These are phyloP conservation scores for Buphagus erythrorhynchus DNA, from an alignment of 2,797 vertebrate species.

Conservation along the genomic window DNA sequence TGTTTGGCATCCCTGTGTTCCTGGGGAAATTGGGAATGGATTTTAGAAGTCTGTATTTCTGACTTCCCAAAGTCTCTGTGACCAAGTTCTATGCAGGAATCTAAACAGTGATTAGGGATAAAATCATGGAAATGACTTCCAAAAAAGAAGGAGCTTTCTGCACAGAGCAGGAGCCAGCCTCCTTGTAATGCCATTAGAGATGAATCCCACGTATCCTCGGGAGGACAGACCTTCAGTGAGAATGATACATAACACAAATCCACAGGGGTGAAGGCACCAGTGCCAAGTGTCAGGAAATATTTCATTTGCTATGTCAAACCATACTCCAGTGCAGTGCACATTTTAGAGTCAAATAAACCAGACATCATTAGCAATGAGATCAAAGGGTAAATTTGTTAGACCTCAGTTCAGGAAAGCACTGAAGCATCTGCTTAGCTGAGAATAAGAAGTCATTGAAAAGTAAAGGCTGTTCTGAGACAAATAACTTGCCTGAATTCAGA, in stretches of 20 bases:
- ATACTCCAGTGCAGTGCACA: background rate
- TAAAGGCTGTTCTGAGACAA: background rate
- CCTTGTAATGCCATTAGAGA: background rate
- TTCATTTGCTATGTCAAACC: background rate
- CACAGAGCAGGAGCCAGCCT: background rate
- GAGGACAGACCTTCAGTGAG: background rate
- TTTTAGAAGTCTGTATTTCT: background rate
- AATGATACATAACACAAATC: background rate
- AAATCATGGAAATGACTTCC: background rate
- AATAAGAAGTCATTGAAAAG: background rate
- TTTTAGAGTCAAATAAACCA: background rate
- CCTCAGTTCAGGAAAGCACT: background rate
- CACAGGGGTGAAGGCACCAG: background rate
- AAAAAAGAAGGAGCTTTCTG: background rate
- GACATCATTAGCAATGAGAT: background rate
- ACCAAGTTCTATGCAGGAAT: background rate
- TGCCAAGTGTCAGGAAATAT: background rate
- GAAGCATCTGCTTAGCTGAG: background rate
- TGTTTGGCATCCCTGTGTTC: background rate
- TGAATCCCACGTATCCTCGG: fast-evolving
- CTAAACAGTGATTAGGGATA: background rate
- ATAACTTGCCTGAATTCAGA: background rate
- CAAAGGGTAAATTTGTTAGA: background rate
- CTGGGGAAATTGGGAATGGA: background rate
- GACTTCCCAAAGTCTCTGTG: background rate